Evolutionary conservation across 2,888 invertebrate genomes (phyloP), one percentile per base, ranked within the genome.

Genomic region (Polymixis flavicincta): DNA sequence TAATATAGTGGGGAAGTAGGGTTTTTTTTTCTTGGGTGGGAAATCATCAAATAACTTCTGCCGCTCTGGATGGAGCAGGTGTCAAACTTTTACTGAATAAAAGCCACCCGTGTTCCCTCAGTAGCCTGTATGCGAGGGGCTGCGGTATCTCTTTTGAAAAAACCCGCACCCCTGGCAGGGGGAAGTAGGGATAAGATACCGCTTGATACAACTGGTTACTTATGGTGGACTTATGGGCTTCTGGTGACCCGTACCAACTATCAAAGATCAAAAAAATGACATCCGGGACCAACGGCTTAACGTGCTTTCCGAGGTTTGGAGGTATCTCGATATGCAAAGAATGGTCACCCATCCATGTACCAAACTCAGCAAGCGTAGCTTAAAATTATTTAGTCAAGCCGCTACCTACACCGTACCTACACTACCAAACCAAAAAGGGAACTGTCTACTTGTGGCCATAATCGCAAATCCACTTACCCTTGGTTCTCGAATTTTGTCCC

Each of bases 381-480:
- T 55, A 14, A 55, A 13, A 54, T n/a, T n/a, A 54, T n/a, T 54
- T n/a, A 14, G 25, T 2, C 2, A 2, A 13, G 6, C 6, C 7
- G 0, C 2, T 55, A n/a, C n/a, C n/a, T n/a, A n/a, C n/a, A n/a
- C 14, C 17, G 17, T 57, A 28, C 1, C 25, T 57, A 64, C 13
- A 60, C 11, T 5, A 54, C 32, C 22, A 22, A 28, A 61, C n/a
- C 54, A 45, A 64, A 77, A 71, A 71, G 37, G 32, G 32, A 48
- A 22, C 52, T 52, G 37, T 73, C 37, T 72, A 78, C 63, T 78
- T 37, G 54, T 50, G 32, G n/a, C 64, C 67, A 32, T 60, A 72
- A 72, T 77, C 42, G 22, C 72, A 66, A 82, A 82, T 66, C 70
- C 72, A 59, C 68, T 82, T 82, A 77, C 63, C 66, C 77, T 50